phyloP scores from a whole-genome alignment of 2,888 invertebrate genomes.

The Drosophila neoperkinsi region DNA sequence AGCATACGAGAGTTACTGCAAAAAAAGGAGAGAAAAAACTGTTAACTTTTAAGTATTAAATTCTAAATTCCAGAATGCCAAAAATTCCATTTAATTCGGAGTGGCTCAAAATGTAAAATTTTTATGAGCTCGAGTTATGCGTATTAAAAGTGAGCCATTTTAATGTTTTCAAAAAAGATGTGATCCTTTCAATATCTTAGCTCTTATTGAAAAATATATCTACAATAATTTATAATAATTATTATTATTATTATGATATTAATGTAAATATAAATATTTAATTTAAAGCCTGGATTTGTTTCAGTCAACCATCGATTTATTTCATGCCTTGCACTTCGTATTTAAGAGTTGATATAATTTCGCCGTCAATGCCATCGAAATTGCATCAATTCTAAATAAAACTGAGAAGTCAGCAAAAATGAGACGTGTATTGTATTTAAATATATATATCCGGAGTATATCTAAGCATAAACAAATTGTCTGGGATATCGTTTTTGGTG shows the following conservation, averaged over 20 bases:
- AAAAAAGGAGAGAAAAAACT: neutral
- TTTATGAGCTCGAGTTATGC: neutral
- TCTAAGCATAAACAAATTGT: slow-evolving; percentile 6
- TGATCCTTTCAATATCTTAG: neutral
- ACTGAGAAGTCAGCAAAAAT: neutral
- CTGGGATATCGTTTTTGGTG: neutral
- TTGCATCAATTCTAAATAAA: too few species aligned
- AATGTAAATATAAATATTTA: neutral
- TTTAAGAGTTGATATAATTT: neutral
- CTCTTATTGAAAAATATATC: neutral
- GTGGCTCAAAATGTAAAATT: neutral
- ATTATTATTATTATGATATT: too few species aligned
- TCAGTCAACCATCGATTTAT: neutral
- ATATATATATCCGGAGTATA: neutral
- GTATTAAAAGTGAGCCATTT: neutral
- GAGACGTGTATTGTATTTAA: neutral
- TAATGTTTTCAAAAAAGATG: neutral
- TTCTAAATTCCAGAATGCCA: neutral
- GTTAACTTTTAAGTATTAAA: neutral
- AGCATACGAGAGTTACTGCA: too few species aligned
- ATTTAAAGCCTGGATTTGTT: neutral
- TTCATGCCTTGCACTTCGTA: neutral
- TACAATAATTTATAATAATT: neutral
- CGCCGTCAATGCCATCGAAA: neutral
- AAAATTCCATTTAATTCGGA: too few species aligned